phyloP scores from a whole-genome alignment of 2,888 invertebrate species.

The Agrilus cyanescens region DNA sequence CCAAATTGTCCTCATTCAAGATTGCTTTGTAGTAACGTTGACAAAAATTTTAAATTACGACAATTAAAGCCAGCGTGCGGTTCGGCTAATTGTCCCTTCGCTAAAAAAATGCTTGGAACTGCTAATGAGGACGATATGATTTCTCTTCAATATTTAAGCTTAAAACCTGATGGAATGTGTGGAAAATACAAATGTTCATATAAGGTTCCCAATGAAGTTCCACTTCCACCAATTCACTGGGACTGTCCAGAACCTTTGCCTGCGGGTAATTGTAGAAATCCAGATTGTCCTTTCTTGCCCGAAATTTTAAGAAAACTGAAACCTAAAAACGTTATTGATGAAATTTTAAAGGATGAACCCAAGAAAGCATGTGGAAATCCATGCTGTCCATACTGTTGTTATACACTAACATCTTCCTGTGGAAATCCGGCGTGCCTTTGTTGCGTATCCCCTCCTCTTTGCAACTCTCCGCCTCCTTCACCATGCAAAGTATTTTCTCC shows the following conservation, averaged over 20 bases:
- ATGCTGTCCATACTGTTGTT: neutral
- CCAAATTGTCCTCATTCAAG: too few relatives aligned
- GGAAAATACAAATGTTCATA: constrained; percentile 20
- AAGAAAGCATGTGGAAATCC: too few relatives aligned
- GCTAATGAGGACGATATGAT: constrained; percentile 17
- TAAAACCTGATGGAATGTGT: too few relatives aligned
- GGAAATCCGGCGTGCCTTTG: too few relatives aligned
- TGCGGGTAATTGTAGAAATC: constrained; percentile 23
- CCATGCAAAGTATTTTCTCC: too few relatives aligned
- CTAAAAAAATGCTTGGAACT: constrained; percentile 23
- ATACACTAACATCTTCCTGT: too few relatives aligned
- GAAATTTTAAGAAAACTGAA: neutral
- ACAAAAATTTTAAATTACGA: constrained; percentile 5
- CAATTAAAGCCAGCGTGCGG: constrained; percentile 21
- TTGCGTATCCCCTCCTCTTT: too few relatives aligned
- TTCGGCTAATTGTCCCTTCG: constrained; percentile 22
- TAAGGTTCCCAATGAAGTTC: constrained; percentile 12
- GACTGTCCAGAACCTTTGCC: constrained; percentile 29
- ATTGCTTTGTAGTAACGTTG: neutral
- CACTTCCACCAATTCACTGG: constrained; percentile 28
- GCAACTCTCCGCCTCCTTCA: too few relatives aligned
- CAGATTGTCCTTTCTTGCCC: constrained; percentile 20
- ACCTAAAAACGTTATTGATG: neutral
- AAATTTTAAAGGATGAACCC: too few relatives aligned
- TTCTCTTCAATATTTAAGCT: too few relatives aligned